Evolutionary conservation across 1,140 invertebrate genomes (phyloP), one percentile per base, ranked within the genome.

Genomic region (Lucilia cuprina): DNA sequence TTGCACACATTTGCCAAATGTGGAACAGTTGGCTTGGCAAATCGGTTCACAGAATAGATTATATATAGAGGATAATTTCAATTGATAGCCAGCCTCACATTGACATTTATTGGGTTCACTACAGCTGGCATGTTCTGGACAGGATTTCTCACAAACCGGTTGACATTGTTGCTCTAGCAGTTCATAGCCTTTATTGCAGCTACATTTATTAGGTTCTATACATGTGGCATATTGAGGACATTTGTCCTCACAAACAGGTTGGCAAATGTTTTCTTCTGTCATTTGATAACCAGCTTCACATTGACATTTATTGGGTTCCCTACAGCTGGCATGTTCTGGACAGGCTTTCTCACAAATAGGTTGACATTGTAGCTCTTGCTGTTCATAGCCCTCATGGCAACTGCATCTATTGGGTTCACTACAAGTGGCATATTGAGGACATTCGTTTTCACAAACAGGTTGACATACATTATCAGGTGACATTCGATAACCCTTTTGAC

Each of bases 271-370:
- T 19, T 74, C 47, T 3, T 14, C 1, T 9, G 82, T 4, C 47
- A 91, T 92, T 19, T 93, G 92, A 84, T 93, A 92, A 70, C 93
- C 93, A 47, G 91, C 90, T 86, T 92, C 92, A 84, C 93, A 94
- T 14, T 90, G 87, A 87, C 94, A 94, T 0, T 87, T 89, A 4
- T 94, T 90, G 0, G 93, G 93, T 0, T 90, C 92, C 10, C 87
- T 86, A 84, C 92, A 93, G 8, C 77, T 84, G 8, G 90, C 91
- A 70, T 91, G 2, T 35, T 82, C 86, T 8, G 65, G 8, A 83
- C 92, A 90, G 41, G 41, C 41, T 25, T 74, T 82, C 41, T 70
- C 41, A 19, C 84, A 84, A 12, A 74, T 25, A 0, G 84, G 75
- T 21, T 35, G n/a, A 41, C 83, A 84, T 2, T 49, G n/a, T 13